Conservation (phyloP, 2,888 invertebrate species). For the Yponomeuta cagnagella region DNA sequence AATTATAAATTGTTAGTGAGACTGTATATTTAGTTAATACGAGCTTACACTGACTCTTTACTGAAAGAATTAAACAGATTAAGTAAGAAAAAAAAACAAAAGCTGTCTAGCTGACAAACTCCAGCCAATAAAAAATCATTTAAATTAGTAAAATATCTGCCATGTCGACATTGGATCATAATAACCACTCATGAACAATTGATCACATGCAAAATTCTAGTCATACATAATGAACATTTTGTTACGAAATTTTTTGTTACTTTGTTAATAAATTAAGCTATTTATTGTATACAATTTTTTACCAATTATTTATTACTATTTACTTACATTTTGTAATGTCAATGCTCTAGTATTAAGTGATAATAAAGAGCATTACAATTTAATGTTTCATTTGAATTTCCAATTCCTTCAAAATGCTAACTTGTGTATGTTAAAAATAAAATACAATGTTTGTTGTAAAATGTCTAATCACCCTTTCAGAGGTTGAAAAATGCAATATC, state of each 20-base stretch:
- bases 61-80: no score
- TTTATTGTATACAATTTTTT: constrained; percentile 64
- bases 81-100: no score
- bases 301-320: constrained; percentile 49
- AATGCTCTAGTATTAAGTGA: constrained; percentile 62
- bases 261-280: constrained; percentile 54
- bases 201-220: constrained; percentile 44
- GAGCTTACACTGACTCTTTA: not conserved
- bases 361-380: constrained; percentile 62
- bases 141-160: not conserved
- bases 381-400: constrained; percentile 17
- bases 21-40: not conserved
- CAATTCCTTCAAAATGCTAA: not conserved
- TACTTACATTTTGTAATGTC: constrained; percentile 47
- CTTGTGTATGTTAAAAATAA: not conserved
- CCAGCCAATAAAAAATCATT: no score
- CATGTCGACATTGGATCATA: not conserved
- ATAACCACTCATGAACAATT: constrained; percentile 30
- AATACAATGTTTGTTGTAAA: not conserved
- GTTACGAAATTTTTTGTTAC: constrained; percentile 35
- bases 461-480: not conserved
- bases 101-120: no score
- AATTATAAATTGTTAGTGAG: not conserved
- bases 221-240: constrained; percentile 41
- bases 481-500: not conserved